Evolutionary conservation across 2,797 vertebrate species (phyloP), one percentile per base, ranked within the genome.

Genomic region (Champsocephalus esox): DNA sequence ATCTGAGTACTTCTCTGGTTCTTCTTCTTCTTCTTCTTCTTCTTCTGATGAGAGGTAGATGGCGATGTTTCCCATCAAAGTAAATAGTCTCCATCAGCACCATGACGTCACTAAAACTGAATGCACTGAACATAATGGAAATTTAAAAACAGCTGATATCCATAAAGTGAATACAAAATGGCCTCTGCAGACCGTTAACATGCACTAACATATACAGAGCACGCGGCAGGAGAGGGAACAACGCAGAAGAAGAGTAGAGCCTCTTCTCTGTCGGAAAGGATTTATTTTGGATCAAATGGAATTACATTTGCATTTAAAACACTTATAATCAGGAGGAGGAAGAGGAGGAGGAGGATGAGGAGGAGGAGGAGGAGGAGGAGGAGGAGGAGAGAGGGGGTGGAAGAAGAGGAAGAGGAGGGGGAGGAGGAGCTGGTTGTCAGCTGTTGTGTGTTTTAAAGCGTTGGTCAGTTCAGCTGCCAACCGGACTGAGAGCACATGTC

Each of bases 381-480:
- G n/a, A n/a, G n/a, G n/a, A n/a, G n/a, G n/a, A n/a, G n/a, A 19
- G 34, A 79, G 7, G 7, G 32, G 13, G 28, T 34, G 8, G 9
- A 66, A 38, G 38, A 65, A 13, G 41, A 76, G 24, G 32, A 66
- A 62, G 48, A 76, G 7, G 46, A 17, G 46, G 14, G 10, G 41
- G 8, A 43, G 41, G 8, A 43, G 41, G 12, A 24, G 60, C 72
- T 62, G 28, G 66, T 61, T 57, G 78, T 91, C 91, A 94, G 92
- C 92, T 93, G 92, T 93, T 83, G 77, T 75, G 73, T 79, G 75
- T 80, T 77, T 80, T 94, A 61, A 75, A 85, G 70, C 75, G 56
- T 75, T 95, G 94, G 95, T 94, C 94, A 94, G 93, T 94, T 96
- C 95, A 97, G 96, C 96, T 97, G 96, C 96, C 95, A 92, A 95